phyloP scores from a whole-genome alignment of 2,888 invertebrate genomes.

The Lordiphosa andalusiaca region DNA sequence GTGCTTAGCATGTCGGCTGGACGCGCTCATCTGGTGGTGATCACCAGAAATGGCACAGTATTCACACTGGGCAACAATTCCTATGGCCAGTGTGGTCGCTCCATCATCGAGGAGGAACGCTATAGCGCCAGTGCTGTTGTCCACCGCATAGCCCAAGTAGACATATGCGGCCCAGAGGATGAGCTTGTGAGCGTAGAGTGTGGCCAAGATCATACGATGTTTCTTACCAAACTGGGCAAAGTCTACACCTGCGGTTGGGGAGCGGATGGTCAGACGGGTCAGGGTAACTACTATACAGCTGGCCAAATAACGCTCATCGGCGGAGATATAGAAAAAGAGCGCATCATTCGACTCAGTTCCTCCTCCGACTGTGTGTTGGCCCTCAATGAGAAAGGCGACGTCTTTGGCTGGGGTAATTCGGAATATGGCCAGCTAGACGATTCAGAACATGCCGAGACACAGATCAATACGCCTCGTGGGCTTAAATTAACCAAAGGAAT shows the following conservation, averaged over 20 bases:
- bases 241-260: conserved; percentile 96
- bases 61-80: conserved; percentile 94
- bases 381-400: conserved; percentile 91
- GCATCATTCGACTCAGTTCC: conserved; percentile 89
- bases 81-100: conserved; percentile 95
- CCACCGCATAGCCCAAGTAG: conserved; percentile 84
- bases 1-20: conserved; percentile 85
- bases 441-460: conserved; percentile 78
- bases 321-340: conserved; percentile 92
- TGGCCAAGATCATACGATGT: conserved; percentile 91
- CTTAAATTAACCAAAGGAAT: conserved; percentile 84
- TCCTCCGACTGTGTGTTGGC: conserved; percentile 94
- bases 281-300: conserved; percentile 85
- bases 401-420: conserved; percentile 98
- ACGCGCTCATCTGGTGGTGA: conserved; percentile 90
- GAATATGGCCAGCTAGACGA: conserved; percentile 91
- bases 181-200: conserved; percentile 84
- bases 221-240: conserved; percentile 88
- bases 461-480: conserved; percentile 87
- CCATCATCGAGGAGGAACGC: conserved; percentile 87
- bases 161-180: conserved; percentile 84
- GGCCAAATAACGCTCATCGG: conserved; percentile 83
- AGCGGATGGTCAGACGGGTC: conserved; percentile 96
- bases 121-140: conserved; percentile 86
- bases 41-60: conserved; percentile 89